Percentiles rank a stretch among this genome's conserved stretches.
Evolutionary conservation across 2,113 vertebrate species (phyloP).

Genomic region (Coryphaenoides rupestris): DNA sequence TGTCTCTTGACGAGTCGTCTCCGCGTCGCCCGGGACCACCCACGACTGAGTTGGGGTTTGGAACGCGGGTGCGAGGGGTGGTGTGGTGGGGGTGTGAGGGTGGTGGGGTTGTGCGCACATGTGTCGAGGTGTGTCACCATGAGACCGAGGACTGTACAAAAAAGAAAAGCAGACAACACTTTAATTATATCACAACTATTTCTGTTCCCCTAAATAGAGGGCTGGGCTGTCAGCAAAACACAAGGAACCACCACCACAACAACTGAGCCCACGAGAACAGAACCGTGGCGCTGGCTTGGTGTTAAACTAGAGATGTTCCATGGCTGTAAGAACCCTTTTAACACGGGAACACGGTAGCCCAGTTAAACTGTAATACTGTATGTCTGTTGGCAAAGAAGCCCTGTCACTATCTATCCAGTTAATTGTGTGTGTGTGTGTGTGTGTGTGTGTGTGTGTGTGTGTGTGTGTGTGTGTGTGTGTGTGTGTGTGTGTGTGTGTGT

Average conservation of each 20-base stretch:
- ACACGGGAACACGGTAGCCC: slow-evolving; percentile 67
- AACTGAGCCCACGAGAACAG: background rate
- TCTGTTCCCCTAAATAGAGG: slow-evolving; percentile 69
- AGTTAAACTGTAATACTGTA: slow-evolving; percentile 65
- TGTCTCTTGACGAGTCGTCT: background rate
- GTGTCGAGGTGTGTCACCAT: slow-evolving; percentile 64
- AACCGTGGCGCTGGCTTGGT: slow-evolving; percentile 32
- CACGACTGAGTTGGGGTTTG: slow-evolving; percentile 41
- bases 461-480: slow-evolving; percentile 1
- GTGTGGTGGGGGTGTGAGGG: too few species aligned
- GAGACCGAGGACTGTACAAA: slow-evolving; percentile 36
- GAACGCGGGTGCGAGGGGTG: too few species aligned
- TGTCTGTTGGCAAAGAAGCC: slow-evolving; percentile 55
- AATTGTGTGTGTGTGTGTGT: slow-evolving; percentile 44
- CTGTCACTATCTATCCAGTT: slow-evolving; percentile 64
- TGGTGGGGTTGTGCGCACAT: slow-evolving; percentile 29
- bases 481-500: too few species aligned
- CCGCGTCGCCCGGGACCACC: slow-evolving; percentile 68
- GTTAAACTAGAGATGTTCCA: slow-evolving; percentile 12
- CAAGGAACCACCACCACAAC: slow-evolving; percentile 59
- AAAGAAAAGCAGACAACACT: slow-evolving; percentile 68
- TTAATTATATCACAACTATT: slow-evolving; percentile 65
- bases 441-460: slow-evolving; percentile 23
- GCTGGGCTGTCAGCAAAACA: slow-evolving; percentile 67
- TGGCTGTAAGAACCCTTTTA: slow-evolving; percentile 14